Evolutionary conservation across 1,140 invertebrate genomes (phyloP).

Genomic region (Heliconius eleuchia): DNA sequence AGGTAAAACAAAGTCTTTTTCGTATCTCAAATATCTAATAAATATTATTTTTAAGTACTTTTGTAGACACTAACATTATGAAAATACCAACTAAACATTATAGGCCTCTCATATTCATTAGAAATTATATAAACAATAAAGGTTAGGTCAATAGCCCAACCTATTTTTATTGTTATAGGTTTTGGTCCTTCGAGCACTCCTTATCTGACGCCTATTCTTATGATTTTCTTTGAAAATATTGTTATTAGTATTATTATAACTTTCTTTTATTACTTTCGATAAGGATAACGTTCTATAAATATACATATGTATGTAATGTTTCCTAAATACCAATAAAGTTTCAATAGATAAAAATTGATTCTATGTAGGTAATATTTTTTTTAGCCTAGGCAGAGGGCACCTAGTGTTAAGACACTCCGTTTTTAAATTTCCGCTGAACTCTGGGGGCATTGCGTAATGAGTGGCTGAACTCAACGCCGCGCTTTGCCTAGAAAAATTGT

Average conservation of each 20-base stretch:
- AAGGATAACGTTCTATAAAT: background rate
- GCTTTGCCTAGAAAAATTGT: too few relatives aligned
- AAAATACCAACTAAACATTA: background rate
- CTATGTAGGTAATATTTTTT: background rate
- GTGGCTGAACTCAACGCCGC: background rate
- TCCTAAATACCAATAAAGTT: background rate
- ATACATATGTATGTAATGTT: background rate
- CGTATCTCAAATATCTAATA: background rate
- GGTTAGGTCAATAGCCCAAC: background rate
- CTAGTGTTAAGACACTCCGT: background rate
- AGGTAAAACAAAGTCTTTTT: background rate
- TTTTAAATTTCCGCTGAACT: background rate
- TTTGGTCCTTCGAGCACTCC: constrained; percentile 1
- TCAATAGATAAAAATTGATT: background rate
- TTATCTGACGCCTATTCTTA: constrained; percentile 8
- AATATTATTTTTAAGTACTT: background rate
- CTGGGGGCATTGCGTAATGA: background rate
- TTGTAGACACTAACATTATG: background rate
- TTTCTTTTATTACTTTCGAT: background rate
- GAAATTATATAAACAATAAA: constrained; percentile 11
- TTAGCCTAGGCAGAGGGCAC: background rate
- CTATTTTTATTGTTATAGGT: background rate
- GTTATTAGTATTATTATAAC: constrained; percentile 10
- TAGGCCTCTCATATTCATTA: background rate
- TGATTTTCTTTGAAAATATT: background rate